Percentiles rank a stretch among this genome's conserved stretches.
These are phyloP conservation scores for Coelogynopora nodosa DNA, from an alignment of 2,888 invertebrate genomes.

Conservation along the genomic window DNA sequence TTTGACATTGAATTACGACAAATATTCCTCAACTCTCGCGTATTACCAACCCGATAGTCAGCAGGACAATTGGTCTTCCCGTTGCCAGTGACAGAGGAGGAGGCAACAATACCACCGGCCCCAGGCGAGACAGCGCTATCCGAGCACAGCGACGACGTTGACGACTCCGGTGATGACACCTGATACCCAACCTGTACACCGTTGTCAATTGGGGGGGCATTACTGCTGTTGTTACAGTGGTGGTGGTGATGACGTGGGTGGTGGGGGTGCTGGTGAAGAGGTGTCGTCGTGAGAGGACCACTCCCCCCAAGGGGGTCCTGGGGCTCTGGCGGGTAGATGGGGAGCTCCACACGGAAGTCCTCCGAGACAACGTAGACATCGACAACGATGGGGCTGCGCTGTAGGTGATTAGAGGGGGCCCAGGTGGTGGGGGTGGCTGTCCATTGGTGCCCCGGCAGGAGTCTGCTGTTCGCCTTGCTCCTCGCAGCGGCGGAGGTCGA, in stretches of 20 bases:
- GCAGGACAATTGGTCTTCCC: background rate
- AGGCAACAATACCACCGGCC: background rate
- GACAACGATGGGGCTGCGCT: background rate
- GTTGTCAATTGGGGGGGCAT: background rate
- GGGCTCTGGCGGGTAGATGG: background rate
- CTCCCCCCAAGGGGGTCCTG: background rate
- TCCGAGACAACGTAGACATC: constrained; percentile 9
- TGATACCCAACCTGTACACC: background rate
- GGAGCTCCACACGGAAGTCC: background rate
- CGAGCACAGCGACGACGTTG: background rate
- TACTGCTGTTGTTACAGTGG: background rate
- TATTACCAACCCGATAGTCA: background rate
- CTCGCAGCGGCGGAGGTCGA: background rate
- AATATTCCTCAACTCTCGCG: background rate
- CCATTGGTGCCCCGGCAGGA: background rate
- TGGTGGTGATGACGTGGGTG: background rate
- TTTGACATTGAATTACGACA: constrained; percentile 9
- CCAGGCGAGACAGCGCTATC: background rate
- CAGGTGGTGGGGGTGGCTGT: background rate
- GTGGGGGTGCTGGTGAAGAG: background rate
- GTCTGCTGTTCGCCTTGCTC: background rate
- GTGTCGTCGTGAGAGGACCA: background rate
- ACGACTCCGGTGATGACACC: background rate
- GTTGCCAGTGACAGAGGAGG: background rate
- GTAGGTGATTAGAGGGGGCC: background rate